Percentiles rank a stretch among this genome's conserved stretches.
phyloP scores from a whole-genome alignment of 2,888 invertebrate species.

The Campopleginae sp. region DNA sequence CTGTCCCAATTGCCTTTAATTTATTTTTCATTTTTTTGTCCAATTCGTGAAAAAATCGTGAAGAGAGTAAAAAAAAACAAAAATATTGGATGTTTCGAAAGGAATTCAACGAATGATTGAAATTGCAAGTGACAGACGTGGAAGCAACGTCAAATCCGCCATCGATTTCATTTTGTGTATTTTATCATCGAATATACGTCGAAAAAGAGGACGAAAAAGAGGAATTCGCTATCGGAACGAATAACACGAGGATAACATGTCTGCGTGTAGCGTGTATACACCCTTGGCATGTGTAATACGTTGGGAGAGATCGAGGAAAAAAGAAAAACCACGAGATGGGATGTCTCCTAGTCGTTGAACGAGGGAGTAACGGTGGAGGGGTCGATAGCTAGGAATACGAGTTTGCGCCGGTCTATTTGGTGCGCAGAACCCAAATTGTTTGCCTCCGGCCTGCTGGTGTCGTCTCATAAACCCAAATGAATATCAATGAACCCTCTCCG shows the following conservation, averaged over 20 bases:
- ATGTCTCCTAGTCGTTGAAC: not conserved
- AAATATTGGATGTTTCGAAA: not conserved
- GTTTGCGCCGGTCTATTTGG: constrained; percentile 48
- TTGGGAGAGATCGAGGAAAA: not conserved
- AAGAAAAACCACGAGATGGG: constrained; percentile 25
- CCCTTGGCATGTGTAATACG: constrained; percentile 6
- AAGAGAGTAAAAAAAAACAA: too few species aligned
- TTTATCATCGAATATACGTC: not conserved
- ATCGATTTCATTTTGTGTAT: not conserved
- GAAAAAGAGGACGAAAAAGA: constrained; percentile 6
- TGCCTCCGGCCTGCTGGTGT: not conserved
- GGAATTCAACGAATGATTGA: not conserved
- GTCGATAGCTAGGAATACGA: constrained; percentile 57
- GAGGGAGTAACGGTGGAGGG: constrained; percentile 36
- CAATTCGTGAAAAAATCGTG: too few species aligned
- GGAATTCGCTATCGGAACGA: constrained; percentile 48
- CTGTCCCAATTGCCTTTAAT: not conserved
- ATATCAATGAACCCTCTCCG: not conserved
- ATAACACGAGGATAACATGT: constrained; percentile 37
- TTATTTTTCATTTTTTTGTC: too few species aligned
- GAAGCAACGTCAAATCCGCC: not conserved
- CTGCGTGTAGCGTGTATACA: constrained; percentile 20
- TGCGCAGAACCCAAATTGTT: constrained; percentile 44
- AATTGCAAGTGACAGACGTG: not conserved
- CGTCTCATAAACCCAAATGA: not conserved